Evolutionary conservation across 2,113 vertebrate genomes (phyloP).

Genomic region (Chaetura pelagica): DNA sequence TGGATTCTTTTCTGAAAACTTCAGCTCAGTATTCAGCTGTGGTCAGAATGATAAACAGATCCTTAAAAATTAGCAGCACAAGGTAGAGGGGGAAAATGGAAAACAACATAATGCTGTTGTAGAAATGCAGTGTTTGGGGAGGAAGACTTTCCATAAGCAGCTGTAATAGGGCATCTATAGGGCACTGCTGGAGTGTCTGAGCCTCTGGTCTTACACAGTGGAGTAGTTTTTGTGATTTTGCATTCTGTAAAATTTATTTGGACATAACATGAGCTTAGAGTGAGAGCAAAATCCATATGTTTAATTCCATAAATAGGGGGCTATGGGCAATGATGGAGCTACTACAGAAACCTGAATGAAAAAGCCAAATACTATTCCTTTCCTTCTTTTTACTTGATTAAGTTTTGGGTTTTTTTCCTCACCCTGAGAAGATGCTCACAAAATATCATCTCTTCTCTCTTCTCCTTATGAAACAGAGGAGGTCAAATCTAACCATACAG

Average conservation of each 20-base stretch:
- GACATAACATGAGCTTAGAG: background rate
- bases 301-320: background rate
- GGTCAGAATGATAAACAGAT: conserved; percentile 19
- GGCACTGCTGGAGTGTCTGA: background rate
- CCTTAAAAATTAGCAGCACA: background rate
- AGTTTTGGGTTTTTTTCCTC: background rate
- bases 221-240: background rate
- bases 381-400: background rate
- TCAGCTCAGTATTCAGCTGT: background rate
- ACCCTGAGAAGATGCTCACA: background rate
- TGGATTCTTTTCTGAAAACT: background rate
- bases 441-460: background rate
- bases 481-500: background rate
- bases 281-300: background rate
- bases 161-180: background rate
- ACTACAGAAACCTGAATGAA: background rate
- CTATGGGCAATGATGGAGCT: background rate
- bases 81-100: background rate
- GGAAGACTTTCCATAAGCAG: background rate
- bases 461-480: background rate
- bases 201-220: background rate
- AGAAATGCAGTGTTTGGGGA: background rate
- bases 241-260: background rate
- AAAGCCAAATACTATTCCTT: background rate
- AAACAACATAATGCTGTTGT: background rate